Base-by-base conservation (phyloP, 2,113 vertebrate species). In the Pampusana beccarii region DNA sequence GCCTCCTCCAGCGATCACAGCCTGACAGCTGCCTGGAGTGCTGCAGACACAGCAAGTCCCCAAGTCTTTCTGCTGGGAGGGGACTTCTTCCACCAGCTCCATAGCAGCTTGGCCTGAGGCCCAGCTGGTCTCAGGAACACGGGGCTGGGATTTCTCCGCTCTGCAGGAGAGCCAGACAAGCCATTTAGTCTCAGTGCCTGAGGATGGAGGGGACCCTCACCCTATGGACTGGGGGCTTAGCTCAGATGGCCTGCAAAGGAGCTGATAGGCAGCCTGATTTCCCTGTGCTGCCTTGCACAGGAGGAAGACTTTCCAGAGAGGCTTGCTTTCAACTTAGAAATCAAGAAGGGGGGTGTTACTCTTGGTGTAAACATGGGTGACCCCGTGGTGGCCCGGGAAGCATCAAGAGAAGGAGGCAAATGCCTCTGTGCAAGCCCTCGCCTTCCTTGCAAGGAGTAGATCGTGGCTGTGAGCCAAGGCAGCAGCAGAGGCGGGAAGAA, bases 161-260 rank as follows among this genome's bases (percentile, higher is more conserved):
- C 95, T 2, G 6, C 86, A 78, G 94, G 95, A 97, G 94, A 78
- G 86, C 86, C 86, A 94, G 94, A 95, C 95, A 73, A 67, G 20
- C 11, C 48, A 75, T 87, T 91, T 74, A 95, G 8, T 51, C 61
- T 67, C 81, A 65, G 42, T 51, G 28, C 53, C 51, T 44, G 44
- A 23, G 57, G 24, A 82, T 57, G 38, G 57, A 88, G 40, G 50
- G 21, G 33, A 79, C 80, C 46, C 21, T 93, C 36, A 34, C 19
- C 34, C 44, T 2, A 0, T n/a, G 64, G 94, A 54, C 79, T 16
- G 20, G 51, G 33, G 15, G n/a, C 65, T 90, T 91, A 87, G 61
- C 78, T 96, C 66, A 51, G 88, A 93, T 72, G 74, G 87, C 61
- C 93, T 93, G 90, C 5, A 11, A 96, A 95, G 88, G 85, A 95